Base-by-base conservation (phyloP, 2,888 invertebrate species). In the Physocephala rufipes region DNA sequence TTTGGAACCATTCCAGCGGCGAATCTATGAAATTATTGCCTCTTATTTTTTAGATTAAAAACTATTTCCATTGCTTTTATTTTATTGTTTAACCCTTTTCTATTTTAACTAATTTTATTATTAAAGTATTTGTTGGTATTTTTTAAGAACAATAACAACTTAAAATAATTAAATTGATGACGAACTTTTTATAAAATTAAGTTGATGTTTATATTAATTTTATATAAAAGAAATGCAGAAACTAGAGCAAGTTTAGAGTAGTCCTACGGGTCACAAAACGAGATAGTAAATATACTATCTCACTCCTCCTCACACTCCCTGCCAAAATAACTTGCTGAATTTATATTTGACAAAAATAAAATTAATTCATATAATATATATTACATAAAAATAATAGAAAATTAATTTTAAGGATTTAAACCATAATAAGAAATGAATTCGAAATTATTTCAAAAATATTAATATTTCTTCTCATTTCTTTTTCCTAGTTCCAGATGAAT, bases 401-500 rank as follows among this genome's bases (percentile, higher is more conserved):
- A 63, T 61, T 59, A 70, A 70, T 63, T 63, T 69, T 70, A 64
- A 70, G 28, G 30, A 43, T 63, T 16, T n/a, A 16, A 24, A 21
- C 43, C 21, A 26, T 26, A 59, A 61, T 68, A 68, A 68, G 68
- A 49, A 65, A 26, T 65, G 51, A 26, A 19, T 21, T 19, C 12
- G 21, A 67, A 4, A 67, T 3, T 58, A 24, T 28, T n/a, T n/a
- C n/a, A n/a, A n/a, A n/a, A n/a, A n/a, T n/a, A n/a, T n/a, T n/a
- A n/a, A n/a, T 15, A 53, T 58, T n/a, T 47, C 16, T 21, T n/a
- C 24, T 66, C 21, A 58, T 15, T 70, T 58, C n/a, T 53, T 2
- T 49, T 78, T 80, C 53, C 77, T n/a, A 82, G 74, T 76, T 79
- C 0, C 79, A 80, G 73, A 69, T 80, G 5, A 67, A 72, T 0